These are phyloP conservation scores for Eulacestoma nigropectus DNA, from an alignment of 2,113 vertebrate species.

Conservation along the genomic window DNA sequence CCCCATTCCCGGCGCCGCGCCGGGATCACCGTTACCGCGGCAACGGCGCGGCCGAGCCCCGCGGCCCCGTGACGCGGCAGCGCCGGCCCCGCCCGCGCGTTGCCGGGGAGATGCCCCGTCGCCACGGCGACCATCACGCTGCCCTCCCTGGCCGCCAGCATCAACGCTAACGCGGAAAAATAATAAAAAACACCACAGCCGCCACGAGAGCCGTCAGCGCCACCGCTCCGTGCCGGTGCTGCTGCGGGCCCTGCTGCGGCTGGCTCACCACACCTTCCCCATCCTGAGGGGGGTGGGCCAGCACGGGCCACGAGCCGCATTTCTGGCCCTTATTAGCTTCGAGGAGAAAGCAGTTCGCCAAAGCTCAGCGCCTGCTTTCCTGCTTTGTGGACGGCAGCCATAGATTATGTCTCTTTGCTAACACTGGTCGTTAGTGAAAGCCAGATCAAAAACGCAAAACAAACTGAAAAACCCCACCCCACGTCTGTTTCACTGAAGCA, in stretches of 20 bases:
- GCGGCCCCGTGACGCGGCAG: neutral
- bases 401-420: neutral
- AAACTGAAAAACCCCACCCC: neutral
- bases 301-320: neutral
- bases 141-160: neutral
- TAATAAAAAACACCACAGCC: neutral
- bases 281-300: neutral
- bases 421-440: neutral
- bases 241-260: neutral
- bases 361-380: neutral
- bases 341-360: neutral
- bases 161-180: neutral
- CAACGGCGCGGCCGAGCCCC: neutral
- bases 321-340: neutral
- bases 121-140: neutral
- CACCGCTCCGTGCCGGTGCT: neutral
- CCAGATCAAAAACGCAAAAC: neutral
- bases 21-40: neutral
- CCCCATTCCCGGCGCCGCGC: neutral
- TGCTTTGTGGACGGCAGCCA: neutral
- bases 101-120: neutral
- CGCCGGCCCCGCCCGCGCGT: neutral
- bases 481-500: neutral
- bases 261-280: neutral
- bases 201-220: neutral